Conservation (phyloP, 2,797 vertebrate species). For the Mallotus villosus region DNA sequence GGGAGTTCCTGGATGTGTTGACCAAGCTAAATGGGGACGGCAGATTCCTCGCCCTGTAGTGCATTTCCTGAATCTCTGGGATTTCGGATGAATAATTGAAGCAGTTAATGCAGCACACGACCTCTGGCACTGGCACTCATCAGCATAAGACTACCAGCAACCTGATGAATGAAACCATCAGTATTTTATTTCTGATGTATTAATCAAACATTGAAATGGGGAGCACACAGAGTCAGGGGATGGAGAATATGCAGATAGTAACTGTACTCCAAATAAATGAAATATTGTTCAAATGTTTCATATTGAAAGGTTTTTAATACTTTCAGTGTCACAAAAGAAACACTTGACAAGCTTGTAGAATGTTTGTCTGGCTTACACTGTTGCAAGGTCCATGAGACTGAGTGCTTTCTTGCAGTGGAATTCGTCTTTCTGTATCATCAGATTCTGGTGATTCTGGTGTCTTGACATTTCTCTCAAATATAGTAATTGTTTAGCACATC, state of each 20-base stretch:
- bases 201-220: conserved; percentile 40
- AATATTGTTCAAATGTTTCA: background rate
- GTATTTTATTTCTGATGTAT: conserved; percentile 57
- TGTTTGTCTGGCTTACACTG: background rate
- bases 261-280: conserved; percentile 1
- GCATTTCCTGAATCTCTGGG: conserved; percentile 57
- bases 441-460: background rate
- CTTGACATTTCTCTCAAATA: background rate
- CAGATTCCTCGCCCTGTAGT: conserved; percentile 39
- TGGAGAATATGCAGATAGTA: conserved; percentile 26
- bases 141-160: conserved; percentile 54
- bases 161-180: conserved; percentile 58
- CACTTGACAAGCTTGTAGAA: background rate
- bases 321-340: background rate
- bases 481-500: background rate
- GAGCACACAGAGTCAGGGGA: conserved; percentile 36
- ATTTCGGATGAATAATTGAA: conserved; percentile 70
- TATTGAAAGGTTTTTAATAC: background rate
- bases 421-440: background rate
- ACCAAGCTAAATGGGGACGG: conserved; percentile 55
- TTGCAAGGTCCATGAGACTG: too few species aligned
- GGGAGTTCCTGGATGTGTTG: conserved; percentile 55
- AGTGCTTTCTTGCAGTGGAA: background rate
- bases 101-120: conserved; percentile 64
- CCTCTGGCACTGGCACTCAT: conserved; percentile 60